Evolutionary conservation across 2,113 vertebrate genomes (phyloP).

Genomic region (Turnix velox): DNA sequence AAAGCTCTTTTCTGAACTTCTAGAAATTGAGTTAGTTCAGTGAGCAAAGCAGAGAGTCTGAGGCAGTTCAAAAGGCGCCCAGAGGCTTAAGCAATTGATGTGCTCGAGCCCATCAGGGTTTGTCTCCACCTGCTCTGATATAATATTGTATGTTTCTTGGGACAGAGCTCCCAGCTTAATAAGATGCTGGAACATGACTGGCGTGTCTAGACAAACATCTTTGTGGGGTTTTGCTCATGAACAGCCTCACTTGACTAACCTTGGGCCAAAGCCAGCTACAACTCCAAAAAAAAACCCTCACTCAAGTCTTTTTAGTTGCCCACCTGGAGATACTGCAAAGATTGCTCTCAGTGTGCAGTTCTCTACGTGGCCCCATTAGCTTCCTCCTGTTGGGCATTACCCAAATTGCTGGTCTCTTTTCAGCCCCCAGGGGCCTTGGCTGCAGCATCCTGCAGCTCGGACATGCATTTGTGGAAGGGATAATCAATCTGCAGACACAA

Average conservation of each 20-base stretch:
- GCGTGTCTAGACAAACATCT: background rate
- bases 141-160: background rate
- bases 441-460: background rate
- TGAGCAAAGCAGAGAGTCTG: background rate
- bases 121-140: conserved; percentile 16
- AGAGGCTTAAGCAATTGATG: background rate
- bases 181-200: background rate
- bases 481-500: background rate
- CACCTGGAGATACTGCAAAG: background rate
- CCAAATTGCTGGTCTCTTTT: background rate
- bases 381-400: background rate
- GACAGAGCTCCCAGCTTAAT: background rate
- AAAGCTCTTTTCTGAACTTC: background rate
- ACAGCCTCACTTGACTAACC: background rate
- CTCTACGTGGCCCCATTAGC: fast-evolving
- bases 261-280: background rate
- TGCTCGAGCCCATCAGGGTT: background rate
- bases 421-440: background rate
- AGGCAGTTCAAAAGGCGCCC: background rate
- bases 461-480: background rate
- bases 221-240: background rate
- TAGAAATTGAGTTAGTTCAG: background rate
- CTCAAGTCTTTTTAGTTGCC: background rate
- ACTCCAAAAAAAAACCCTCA: background rate
- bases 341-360: background rate